Evolutionary conservation across 2,797 vertebrate species (phyloP).

Genomic region (Falco cherrug): DNA sequence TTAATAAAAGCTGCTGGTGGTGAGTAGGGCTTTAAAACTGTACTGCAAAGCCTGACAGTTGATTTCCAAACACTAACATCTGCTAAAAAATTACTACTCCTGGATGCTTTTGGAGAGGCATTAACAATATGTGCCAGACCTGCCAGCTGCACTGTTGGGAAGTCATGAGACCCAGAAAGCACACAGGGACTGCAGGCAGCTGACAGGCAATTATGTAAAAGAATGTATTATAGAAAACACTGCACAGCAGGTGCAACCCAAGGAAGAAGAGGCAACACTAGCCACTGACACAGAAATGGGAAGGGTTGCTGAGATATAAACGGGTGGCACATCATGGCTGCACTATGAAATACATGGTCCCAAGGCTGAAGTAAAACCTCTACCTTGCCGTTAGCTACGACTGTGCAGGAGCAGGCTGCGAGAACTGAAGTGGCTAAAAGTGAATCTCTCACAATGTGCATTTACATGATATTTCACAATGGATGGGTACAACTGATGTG

Average conservation of each 20-base stretch:
- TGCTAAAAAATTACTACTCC: slow-evolving; percentile 34
- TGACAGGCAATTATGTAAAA: not conserved
- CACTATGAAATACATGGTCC: not conserved
- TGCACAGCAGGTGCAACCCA: not conserved
- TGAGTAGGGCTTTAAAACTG: not conserved
- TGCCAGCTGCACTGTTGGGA: slow-evolving; percentile 17
- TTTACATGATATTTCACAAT: not conserved
- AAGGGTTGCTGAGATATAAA: not conserved
- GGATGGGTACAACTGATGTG: not conserved
- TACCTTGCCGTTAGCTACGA: not conserved
- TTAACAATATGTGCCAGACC: slow-evolving; percentile 9
- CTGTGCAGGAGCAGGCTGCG: not conserved
- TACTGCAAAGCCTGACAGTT: not conserved
- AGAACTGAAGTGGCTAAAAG: not conserved
- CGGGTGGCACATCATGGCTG: not conserved
- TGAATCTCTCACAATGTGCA: not conserved
- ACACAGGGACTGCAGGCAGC: not conserved
- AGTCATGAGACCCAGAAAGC: not conserved
- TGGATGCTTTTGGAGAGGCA: not conserved
- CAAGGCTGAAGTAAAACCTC: not conserved
- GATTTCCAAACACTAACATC: slow-evolving; percentile 17
- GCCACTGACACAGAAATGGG: not conserved
- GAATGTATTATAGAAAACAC: not conserved
- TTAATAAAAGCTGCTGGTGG: not conserved
- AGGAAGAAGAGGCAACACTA: not conserved